Conservation (phyloP, 2,797 vertebrate species). For the Microchirus variegatus region DNA sequence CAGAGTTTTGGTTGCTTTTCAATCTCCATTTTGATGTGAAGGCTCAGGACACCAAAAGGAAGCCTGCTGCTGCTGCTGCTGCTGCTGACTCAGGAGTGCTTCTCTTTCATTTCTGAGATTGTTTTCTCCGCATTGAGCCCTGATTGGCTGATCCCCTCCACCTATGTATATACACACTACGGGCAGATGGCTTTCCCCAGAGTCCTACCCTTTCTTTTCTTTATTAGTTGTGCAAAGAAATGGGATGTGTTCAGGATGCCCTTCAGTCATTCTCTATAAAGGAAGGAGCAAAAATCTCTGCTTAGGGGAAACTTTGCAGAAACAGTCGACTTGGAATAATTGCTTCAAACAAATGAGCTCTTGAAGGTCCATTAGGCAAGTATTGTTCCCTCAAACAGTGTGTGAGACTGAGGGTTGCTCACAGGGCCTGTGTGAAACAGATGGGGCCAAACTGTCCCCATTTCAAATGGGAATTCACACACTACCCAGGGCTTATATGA, state of each 20-base stretch:
- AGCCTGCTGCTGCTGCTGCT: neutral
- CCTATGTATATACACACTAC: constrained; percentile 30
- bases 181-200: constrained; percentile 31
- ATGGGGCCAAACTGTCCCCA: constrained; percentile 37
- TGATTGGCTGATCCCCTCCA: constrained; percentile 29
- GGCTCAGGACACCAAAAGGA: constrained; percentile 31
- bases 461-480: constrained; percentile 62
- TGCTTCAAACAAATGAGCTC: constrained; percentile 76
- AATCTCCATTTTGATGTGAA: constrained; percentile 57
- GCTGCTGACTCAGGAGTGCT: constrained; percentile 58
- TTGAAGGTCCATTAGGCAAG: constrained; percentile 77
- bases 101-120: constrained; percentile 51
- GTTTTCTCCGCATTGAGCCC: constrained; percentile 31
- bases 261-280: constrained; percentile 55
- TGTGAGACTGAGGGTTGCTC: constrained; percentile 65
- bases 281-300: constrained; percentile 52
- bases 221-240: constrained; percentile 43
- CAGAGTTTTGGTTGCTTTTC: constrained; percentile 43
- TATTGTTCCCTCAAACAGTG: constrained; percentile 64
- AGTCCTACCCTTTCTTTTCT: constrained; percentile 23
- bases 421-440: constrained; percentile 56
- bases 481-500: constrained; percentile 45
- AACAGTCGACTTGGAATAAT: constrained; percentile 66
- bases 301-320: constrained; percentile 46
- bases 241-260: constrained; percentile 46